Evolutionary conservation across 2,888 invertebrate species (phyloP).

Genomic region (Lottia scabra): DNA sequence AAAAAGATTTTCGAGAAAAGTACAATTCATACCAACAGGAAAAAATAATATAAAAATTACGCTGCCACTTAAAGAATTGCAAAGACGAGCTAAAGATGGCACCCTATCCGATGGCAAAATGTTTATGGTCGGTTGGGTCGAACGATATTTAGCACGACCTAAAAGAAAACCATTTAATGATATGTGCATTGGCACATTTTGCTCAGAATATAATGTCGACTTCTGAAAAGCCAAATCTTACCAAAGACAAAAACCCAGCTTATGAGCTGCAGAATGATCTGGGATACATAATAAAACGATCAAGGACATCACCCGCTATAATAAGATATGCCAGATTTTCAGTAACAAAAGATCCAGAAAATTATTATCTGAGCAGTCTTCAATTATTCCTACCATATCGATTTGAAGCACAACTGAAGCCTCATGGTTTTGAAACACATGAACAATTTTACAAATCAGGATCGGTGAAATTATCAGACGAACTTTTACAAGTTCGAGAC

Average conservation of each 20-base stretch:
- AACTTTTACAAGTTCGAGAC: background rate
- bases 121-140: background rate
- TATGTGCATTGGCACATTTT: constrained; percentile 25
- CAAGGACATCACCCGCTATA: constrained; percentile 5
- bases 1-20: constrained; percentile 20
- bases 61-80: background rate
- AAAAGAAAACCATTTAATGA: constrained; percentile 11
- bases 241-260: constrained; percentile 1
- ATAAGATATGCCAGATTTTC: constrained; percentile 15
- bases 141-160: background rate
- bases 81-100: background rate
- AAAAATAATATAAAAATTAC: constrained; percentile 2
- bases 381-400: constrained; percentile 20
- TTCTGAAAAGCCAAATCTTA: constrained; percentile 2
- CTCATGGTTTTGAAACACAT: constrained; percentile 5
- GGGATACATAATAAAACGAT: constrained; percentile 21
- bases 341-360: constrained; percentile 2
- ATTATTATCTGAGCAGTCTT: constrained; percentile 14
- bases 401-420: constrained; percentile 9
- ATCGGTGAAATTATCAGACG: background rate
- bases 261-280: constrained; percentile 17
- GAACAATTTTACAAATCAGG: constrained; percentile 18
- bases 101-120: background rate
- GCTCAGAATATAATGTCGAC: constrained; percentile 22
- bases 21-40: no score